A percentile compares a stretch with the other conserved stretches of the same genome.
Evolutionary conservation across 30 jellyfish, hydroid and myxozoan genomes (phyloP).

Genomic region (Aurelia coerulea): DNA sequence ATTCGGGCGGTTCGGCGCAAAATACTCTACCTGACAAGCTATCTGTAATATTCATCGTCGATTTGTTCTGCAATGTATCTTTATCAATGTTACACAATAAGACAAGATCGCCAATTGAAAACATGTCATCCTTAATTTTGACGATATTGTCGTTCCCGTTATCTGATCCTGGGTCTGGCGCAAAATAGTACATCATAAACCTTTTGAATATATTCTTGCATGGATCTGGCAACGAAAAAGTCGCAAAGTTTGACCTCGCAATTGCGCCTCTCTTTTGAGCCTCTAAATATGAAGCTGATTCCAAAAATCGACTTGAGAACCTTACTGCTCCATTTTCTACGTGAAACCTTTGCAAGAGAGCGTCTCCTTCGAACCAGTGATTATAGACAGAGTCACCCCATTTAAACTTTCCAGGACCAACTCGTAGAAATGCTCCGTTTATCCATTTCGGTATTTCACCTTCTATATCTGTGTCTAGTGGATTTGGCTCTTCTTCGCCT

Average conservation of each 20-base stretch:
- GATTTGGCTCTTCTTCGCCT: conserved; percentile 45
- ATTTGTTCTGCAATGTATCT: background rate
- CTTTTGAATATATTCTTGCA: background rate
- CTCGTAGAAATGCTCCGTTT: conserved; percentile 53
- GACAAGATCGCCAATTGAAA: conserved; percentile 37
- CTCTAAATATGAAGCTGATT: conserved; percentile 48
- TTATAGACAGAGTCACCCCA: conserved; percentile 68
- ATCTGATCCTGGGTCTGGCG: conserved; percentile 12
- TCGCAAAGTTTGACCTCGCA: conserved; percentile 63
- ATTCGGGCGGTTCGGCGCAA: no score
- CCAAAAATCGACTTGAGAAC: conserved; percentile 51
- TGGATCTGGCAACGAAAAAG: conserved; percentile 69
- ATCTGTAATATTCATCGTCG: background rate
- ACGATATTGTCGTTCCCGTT: conserved; percentile 47
- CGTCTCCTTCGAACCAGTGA: conserved; percentile 85
- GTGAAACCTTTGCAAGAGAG: conserved; percentile 57
- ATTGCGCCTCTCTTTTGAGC: conserved; percentile 46
- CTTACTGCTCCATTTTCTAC: conserved; percentile 46
- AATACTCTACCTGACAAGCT: background rate
- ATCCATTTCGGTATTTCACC: conserved; percentile 75
- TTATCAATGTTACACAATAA: background rate
- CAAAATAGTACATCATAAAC: background rate
- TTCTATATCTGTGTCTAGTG: conserved; percentile 12
- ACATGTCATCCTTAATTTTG: conserved; percentile 23
- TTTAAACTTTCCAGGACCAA: conserved; percentile 76